Evolutionary conservation across 2,113 vertebrate genomes (phyloP).

Genomic region (Atractosteus spatula): DNA sequence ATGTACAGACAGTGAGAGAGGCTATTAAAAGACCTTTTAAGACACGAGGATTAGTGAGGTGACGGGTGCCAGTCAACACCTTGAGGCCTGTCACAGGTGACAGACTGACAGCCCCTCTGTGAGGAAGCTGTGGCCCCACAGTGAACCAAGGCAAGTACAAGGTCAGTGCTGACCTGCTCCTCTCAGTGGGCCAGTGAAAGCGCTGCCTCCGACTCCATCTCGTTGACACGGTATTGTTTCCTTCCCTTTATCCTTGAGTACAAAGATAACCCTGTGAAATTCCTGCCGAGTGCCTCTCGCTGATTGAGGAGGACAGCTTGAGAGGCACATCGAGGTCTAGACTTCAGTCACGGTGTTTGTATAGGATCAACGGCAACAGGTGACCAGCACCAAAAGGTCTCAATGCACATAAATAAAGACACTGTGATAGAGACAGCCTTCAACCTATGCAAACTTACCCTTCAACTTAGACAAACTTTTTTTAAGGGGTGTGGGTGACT

Average conservation of each 20-base stretch:
- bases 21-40: neutral
- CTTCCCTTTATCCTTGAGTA: constrained; percentile 35
- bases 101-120: neutral
- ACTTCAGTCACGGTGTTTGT: no score
- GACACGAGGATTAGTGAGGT: neutral
- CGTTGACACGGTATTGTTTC: constrained; percentile 35
- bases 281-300: constrained; percentile 25
- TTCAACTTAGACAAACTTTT: no score
- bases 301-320: constrained; percentile 36
- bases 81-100: constrained; percentile 10
- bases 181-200: constrained; percentile 22
- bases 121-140: constrained; percentile 6
- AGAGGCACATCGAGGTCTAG: neutral
- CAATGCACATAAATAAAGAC: no score
- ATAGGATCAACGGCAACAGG: no score
- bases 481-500: no score
- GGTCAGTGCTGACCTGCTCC: constrained; percentile 20
- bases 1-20: constrained; percentile 1
- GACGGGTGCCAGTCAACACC: neutral
- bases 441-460: no score
- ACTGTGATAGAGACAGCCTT: no score
- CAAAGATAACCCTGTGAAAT: constrained; percentile 44
- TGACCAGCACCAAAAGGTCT: no score
- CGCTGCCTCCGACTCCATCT: constrained; percentile 22
- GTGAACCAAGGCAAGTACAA: constrained; percentile 23